These are phyloP conservation scores for Eupithecia exiguata DNA, from an alignment of 2,888 invertebrate genomes.

Conservation along the genomic window DNA sequence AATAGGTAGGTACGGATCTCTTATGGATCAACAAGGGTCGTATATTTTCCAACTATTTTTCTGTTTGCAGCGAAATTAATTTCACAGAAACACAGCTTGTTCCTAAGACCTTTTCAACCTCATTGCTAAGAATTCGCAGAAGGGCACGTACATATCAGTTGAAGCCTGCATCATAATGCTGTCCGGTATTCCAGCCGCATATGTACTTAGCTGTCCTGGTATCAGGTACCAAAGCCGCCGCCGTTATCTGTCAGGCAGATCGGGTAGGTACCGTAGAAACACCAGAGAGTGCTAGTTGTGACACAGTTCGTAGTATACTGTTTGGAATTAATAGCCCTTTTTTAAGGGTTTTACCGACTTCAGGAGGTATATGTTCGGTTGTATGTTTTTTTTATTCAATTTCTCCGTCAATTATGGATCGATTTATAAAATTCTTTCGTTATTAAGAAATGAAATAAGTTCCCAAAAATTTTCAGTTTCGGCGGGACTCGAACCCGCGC, in stretches of 20 bases:
- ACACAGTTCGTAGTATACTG: neutral
- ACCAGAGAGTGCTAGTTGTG: neutral
- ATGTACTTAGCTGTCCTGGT: slow-evolving; percentile 39
- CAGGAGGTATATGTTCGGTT: no score
- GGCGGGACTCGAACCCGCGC: no score
- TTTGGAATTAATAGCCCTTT: neutral
- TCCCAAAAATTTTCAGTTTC: no score
- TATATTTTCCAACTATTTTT: neutral
- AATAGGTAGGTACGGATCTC: neutral
- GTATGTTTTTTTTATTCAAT: no score
- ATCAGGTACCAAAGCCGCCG: slow-evolving; percentile 42
- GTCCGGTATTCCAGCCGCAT: slow-evolving; percentile 37
- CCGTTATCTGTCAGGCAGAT: slow-evolving; percentile 46
- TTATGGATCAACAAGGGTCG: neutral
- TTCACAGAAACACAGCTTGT: neutral
- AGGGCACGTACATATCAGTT: slow-evolving; percentile 34
- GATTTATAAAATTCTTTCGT: no score
- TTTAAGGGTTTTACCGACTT: neutral
- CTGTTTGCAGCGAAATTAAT: neutral
- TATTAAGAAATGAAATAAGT: no score
- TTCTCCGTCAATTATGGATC: no score
- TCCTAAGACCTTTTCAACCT: neutral
- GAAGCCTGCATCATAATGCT: slow-evolving; percentile 28
- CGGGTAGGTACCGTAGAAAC: slow-evolving; percentile 3
- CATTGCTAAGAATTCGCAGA: slow-evolving; percentile 4